Base-by-base conservation (phyloP, 2,113 vertebrate species). In the Peromyscus californicus region DNA sequence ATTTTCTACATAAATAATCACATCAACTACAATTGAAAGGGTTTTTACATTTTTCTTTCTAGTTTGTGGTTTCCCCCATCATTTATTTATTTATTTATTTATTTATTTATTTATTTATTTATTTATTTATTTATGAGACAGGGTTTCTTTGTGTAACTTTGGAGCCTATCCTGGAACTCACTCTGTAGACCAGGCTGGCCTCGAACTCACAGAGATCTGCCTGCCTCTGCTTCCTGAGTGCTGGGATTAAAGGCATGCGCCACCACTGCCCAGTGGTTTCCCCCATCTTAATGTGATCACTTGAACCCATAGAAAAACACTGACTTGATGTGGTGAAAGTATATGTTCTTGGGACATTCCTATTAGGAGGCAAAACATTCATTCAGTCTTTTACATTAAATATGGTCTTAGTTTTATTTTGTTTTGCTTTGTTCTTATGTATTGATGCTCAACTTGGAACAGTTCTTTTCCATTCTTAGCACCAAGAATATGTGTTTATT, bases 361-460 rank as follows among this genome's bases (percentile, higher is more conserved):
- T 76, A 24, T 72, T 69, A 86, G 48, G 3, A n/a, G 24, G 12
- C 63, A 92, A 87, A 96, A 24, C 5, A 72, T 82, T 82, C 2
- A 72, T 76, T 76, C 3, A 65, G 3, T 26, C 4, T 82, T 22
- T 94, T 33, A n/a, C 7, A 61, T 33, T 76, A 72, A 89, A 36
- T 31, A 88, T 75, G 31, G 45, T 91, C 7, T 65, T 82, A 67
- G 33, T 76, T 72, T n/a, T 26, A 12, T 88, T 76, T 48, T 75
- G 3, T 72, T 93, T 89, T 92, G 29, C 7, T 88, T 88, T 90
- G 36, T 75, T 84, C 94, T 89, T 92, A 65, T 33, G 31, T 63
- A 87, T 63, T 70, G n/a, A 86, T 61, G 15, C 10, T 69, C 51
- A 89, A 45, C 17, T 45, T 85, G 48, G 91, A 92, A 86, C 51